A percentile compares a stretch with the other conserved stretches of the same genome.
Evolutionary conservation across 2,888 invertebrate genomes (phyloP).

Genomic region (Orthosia incerta): DNA sequence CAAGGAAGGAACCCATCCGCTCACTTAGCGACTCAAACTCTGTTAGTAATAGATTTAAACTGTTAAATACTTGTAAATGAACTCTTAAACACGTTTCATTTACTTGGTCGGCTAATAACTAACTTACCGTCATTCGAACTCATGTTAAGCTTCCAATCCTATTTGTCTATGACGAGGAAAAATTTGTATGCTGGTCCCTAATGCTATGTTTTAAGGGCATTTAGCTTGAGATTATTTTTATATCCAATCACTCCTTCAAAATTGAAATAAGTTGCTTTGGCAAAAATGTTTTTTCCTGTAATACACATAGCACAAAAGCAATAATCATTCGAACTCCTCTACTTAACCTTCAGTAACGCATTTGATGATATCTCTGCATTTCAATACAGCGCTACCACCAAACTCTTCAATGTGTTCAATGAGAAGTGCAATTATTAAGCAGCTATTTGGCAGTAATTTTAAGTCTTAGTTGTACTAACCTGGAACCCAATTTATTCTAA

Average conservation of each 20-base stretch:
- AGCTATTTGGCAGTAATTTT: slow-evolving; percentile 58
- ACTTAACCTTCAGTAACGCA: slow-evolving; percentile 12
- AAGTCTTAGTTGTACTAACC: slow-evolving; percentile 47
- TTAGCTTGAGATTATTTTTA: slow-evolving; percentile 27
- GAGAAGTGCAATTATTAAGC: slow-evolving; percentile 57
- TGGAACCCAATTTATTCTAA: background rate
- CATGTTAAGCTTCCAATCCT: slow-evolving; percentile 29
- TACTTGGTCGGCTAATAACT: background rate
- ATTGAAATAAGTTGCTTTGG: slow-evolving; percentile 35
- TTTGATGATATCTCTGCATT: slow-evolving; percentile 45
- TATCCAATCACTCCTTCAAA: slow-evolving; percentile 9
- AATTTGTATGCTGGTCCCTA: slow-evolving; percentile 20
- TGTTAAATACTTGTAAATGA: slow-evolving; percentile 1
- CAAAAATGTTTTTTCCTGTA: slow-evolving; percentile 32
- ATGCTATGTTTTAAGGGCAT: background rate
- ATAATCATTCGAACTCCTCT: background rate
- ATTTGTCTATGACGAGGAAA: slow-evolving; percentile 38
- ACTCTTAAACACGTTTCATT: background rate
- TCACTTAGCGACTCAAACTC: background rate
- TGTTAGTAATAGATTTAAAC: background rate
- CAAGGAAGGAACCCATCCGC: background rate
- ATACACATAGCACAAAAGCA: slow-evolving; percentile 41
- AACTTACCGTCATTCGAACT: slow-evolving; percentile 3
- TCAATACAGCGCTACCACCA: slow-evolving; percentile 53
- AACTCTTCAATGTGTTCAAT: slow-evolving; percentile 55